Evolutionary conservation across 2,797 vertebrate species (phyloP).

Genomic region (Pangasius sanitwongsei): DNA sequence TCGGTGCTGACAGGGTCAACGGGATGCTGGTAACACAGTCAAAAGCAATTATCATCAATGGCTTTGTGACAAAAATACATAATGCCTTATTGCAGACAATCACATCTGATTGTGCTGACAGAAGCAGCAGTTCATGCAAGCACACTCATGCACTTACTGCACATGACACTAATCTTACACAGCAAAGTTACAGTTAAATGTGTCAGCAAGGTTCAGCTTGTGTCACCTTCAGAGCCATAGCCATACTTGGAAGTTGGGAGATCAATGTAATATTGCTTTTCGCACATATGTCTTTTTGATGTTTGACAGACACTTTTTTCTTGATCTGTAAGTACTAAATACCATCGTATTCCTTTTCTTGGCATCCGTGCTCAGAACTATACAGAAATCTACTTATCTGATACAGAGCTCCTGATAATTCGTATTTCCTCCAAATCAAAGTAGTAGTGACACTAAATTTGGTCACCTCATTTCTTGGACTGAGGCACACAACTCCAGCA

Average conservation of each 20-base stretch:
- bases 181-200: slow-evolving; percentile 12
- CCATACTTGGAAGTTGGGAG: slow-evolving; percentile 9
- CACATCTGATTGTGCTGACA: slow-evolving; percentile 51
- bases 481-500: neutral
- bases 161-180: slow-evolving; percentile 28
- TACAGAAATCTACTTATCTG: neutral
- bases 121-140: slow-evolving; percentile 32
- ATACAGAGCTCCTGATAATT: slow-evolving; percentile 22
- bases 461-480: slow-evolving; percentile 19
- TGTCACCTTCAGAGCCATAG: neutral
- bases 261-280: slow-evolving; percentile 4
- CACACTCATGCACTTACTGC: slow-evolving; percentile 15
- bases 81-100: slow-evolving; percentile 43
- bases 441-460: neutral
- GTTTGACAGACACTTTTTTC: slow-evolving; percentile 11
- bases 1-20: slow-evolving; percentile 39
- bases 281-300: neutral
- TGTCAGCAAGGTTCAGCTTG: slow-evolving; percentile 19
- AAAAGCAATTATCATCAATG: slow-evolving; percentile 58
- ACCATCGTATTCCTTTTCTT: neutral
- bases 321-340: neutral
- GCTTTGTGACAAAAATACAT: slow-evolving; percentile 53
- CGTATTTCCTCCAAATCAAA: slow-evolving; percentile 24
- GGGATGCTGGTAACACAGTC: slow-evolving; percentile 46
- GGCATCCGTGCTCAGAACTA: too few species aligned